phyloP scores from a whole-genome alignment of 2,888 invertebrate genomes.

The Erebia epiphron region DNA sequence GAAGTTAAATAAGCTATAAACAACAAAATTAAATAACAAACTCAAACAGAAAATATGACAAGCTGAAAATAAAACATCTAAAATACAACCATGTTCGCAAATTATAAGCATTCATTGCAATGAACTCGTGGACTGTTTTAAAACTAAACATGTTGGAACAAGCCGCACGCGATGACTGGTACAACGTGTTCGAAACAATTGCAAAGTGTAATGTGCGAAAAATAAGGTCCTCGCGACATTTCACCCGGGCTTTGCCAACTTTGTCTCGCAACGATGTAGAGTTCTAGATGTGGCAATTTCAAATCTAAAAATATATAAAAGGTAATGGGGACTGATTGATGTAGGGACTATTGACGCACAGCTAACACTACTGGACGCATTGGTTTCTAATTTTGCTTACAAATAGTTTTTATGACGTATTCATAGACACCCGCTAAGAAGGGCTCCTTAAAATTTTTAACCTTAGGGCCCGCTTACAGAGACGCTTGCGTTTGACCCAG shows the following conservation, averaged over 20 bases:
- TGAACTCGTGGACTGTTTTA: slow-evolving; percentile 39
- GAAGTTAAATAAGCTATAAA: background rate
- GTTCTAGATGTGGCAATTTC: slow-evolving; percentile 34
- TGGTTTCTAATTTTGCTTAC: too few species aligned
- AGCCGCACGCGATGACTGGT: slow-evolving; percentile 55
- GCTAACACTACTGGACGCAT: background rate
- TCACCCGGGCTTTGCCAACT: slow-evolving; percentile 30
- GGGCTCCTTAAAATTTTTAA: too few species aligned
- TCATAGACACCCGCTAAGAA: too few species aligned
- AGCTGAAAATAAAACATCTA: slow-evolving; percentile 2
- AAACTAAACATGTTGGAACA: slow-evolving; percentile 52
- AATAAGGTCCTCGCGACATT: slow-evolving; percentile 72
- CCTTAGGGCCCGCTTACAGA: too few species aligned
- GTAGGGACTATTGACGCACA: background rate
- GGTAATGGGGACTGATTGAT: too few species aligned
- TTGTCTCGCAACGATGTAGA: slow-evolving; percentile 21
- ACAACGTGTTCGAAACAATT: slow-evolving; percentile 77
- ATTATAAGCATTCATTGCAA: slow-evolving; percentile 17
- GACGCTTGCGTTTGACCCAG: too few species aligned
- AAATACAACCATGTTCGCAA: slow-evolving; percentile 3
- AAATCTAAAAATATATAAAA: background rate
- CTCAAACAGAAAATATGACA: background rate
- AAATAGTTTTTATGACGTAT: too few species aligned
- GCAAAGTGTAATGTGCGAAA: slow-evolving; percentile 79
- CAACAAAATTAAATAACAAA: background rate